Percentiles rank a stretch among this genome's conserved stretches.
Evolutionary conservation across 2,797 vertebrate species (phyloP).

Genomic region (Cossypha polioptera): DNA sequence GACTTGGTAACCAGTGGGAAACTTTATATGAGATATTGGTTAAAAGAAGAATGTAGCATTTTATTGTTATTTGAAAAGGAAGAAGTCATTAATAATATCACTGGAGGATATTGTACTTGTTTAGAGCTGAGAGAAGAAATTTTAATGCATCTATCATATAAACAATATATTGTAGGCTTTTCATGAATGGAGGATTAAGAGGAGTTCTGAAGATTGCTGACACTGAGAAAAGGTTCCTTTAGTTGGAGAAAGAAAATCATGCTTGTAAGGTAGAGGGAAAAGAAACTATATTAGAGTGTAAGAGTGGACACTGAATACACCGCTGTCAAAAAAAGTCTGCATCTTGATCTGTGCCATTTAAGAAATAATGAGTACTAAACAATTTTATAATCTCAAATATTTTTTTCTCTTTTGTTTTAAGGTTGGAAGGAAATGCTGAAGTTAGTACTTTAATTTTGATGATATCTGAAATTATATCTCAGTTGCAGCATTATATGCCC

Average conservation of each 20-base stretch:
- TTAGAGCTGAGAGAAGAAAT: not conserved
- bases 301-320: not conserved
- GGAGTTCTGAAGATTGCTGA: not conserved
- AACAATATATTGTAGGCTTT: not conserved
- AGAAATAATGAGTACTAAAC: not conserved
- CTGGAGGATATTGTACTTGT: not conserved
- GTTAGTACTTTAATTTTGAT: not conserved
- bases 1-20: not conserved
- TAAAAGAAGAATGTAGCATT: not conserved
- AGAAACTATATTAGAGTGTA: not conserved
- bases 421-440: slow-evolving; percentile 33
- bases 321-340: not conserved
- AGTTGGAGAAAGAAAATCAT: not conserved
- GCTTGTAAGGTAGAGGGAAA: not conserved
- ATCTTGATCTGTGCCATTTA: not conserved
- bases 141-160: not conserved
- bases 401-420: slow-evolving; percentile 7
- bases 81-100: not conserved
- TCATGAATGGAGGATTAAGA: not conserved
- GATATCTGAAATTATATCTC: slow-evolving; percentile 16
- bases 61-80: not conserved
- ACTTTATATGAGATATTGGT: not conserved
- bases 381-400: not conserved
- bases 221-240: not conserved
- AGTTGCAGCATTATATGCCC: slow-evolving; percentile 25